phyloP scores from a whole-genome alignment of 1,140 invertebrate species.

The Bilobella aurantiaca region DNA sequence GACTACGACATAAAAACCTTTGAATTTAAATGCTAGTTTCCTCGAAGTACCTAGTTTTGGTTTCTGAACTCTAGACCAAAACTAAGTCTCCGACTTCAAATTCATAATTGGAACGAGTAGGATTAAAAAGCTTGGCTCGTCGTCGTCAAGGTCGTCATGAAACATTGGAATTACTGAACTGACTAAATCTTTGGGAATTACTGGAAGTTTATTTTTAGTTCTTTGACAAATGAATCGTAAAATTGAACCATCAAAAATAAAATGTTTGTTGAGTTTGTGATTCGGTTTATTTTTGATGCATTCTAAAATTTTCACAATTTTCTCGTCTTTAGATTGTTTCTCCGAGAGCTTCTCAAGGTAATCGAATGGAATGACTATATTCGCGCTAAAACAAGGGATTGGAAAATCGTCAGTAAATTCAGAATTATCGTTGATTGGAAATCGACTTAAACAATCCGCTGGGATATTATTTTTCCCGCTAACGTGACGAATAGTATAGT shows the following conservation, averaged over 20 bases:
- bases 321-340: not conserved
- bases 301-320: not conserved
- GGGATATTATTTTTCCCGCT: not conserved
- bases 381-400: not conserved
- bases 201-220: not conserved
- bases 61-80: not conserved
- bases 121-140: not conserved
- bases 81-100: not conserved
- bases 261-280: not conserved
- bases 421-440: not conserved
- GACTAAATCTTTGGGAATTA: constrained; percentile 6
- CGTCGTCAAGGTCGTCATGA: constrained; percentile 24
- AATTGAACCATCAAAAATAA: not conserved
- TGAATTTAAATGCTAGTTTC: not conserved
- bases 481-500: not conserved
- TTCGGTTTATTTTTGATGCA: not conserved
- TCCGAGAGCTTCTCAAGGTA: not conserved
- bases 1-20: not conserved
- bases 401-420: not conserved
- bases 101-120: not conserved
- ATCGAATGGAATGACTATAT: not conserved
- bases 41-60: not conserved
- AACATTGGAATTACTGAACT: not conserved
- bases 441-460: not conserved
- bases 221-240: not conserved